A percentile compares a stretch with the other conserved stretches of the same genome.
phyloP scores from a whole-genome alignment of 2,888 invertebrate genomes.

The Sialis lutaria region DNA sequence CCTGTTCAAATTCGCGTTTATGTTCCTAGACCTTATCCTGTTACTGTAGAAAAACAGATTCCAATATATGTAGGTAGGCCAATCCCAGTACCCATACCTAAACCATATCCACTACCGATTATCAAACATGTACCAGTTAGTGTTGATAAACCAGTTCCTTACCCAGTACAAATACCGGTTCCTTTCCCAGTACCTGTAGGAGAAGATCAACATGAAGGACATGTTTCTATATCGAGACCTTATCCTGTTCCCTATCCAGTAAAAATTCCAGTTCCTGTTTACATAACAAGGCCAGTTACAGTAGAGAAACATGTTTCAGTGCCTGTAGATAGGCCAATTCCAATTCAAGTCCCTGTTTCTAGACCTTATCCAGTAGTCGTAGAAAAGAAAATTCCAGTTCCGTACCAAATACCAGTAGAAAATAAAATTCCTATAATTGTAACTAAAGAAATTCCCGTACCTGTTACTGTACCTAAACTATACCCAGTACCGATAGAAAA shows the following conservation, averaged over 20 bases:
- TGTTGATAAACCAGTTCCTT: conserved; percentile 17
- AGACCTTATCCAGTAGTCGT: conserved; percentile 14
- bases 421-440: no score
- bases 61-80: conserved; percentile 28
- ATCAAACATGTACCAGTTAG: conserved; percentile 5
- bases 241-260: conserved; percentile 25
- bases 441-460: conserved; percentile 30
- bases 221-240: conserved; percentile 14
- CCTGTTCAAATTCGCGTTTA: conserved; percentile 31
- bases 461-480: conserved; percentile 28
- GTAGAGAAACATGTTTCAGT: conserved; percentile 34
- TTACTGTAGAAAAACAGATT: conserved; percentile 30
- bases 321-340: conserved; percentile 26
- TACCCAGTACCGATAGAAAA: conserved; percentile 36
- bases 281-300: conserved; percentile 22
- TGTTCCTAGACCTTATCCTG: conserved; percentile 26
- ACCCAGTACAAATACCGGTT: conserved; percentile 18
- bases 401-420: conserved; percentile 33
- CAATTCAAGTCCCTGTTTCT: conserved; percentile 12
- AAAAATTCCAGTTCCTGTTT: conserved; percentile 21
- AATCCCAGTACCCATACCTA: conserved; percentile 14
- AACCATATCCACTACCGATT: conserved; percentile 20
- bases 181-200: conserved; percentile 14
- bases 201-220: no score
- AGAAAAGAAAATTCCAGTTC: conserved; percentile 21